These are phyloP conservation scores for Drosophila santomea DNA, from an alignment of 1,140 invertebrate genomes.

Conservation along the genomic window DNA sequence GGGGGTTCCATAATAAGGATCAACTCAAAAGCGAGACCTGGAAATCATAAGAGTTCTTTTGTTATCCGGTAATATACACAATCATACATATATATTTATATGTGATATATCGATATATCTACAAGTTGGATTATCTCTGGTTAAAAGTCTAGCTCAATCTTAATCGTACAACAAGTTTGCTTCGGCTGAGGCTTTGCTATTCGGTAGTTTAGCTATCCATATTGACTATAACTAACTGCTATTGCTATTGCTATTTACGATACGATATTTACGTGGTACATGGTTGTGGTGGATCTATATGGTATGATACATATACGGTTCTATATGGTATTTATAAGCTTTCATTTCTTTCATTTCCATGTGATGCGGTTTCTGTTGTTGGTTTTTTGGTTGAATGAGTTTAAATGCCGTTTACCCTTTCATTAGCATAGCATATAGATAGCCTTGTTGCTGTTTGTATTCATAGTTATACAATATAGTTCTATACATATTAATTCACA, in stretches of 20 bases:
- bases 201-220: constrained; percentile 32
- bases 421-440: constrained; percentile 70
- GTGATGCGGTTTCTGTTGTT: constrained; percentile 21
- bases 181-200: constrained; percentile 57
- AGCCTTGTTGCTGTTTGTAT: constrained; percentile 62
- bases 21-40: constrained; percentile 67
- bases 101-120: constrained; percentile 57
- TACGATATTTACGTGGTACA: constrained; percentile 73
- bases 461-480: constrained; percentile 37
- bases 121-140: constrained; percentile 55
- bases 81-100: constrained; percentile 59
- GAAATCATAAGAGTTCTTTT: constrained; percentile 55
- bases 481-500: constrained; percentile 41
- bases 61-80: constrained; percentile 64
- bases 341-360: constrained; percentile 12
- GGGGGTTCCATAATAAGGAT: constrained; percentile 7
- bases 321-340: constrained; percentile 73
- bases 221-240: constrained; percentile 56
- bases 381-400: constrained; percentile 50
- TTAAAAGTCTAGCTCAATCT: constrained; percentile 80
- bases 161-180: constrained; percentile 72
- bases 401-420: constrained; percentile 82
- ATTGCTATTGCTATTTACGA: constrained; percentile 80
- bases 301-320: constrained; percentile 67
- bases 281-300: constrained; percentile 38